Evolutionary conservation across 2,797 vertebrate genomes (phyloP).

Genomic region (Oryzias sinensis): DNA sequence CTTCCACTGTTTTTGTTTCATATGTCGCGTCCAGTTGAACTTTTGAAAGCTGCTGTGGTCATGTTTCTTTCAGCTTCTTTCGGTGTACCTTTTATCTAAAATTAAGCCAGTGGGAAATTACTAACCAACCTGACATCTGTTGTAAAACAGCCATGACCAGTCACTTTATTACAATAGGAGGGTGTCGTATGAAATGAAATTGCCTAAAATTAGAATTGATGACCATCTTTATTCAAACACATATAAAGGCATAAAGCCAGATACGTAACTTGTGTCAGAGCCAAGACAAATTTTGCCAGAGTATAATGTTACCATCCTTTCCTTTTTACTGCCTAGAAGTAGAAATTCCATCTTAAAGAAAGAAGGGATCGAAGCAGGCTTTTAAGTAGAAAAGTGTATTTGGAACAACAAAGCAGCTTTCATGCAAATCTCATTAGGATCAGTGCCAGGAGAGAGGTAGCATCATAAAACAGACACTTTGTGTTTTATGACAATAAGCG

Average conservation of each 20-base stretch:
- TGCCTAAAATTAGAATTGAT: conserved; percentile 72
- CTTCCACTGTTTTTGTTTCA: conserved; percentile 36
- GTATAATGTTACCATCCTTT: conserved; percentile 65
- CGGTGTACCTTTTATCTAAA: conserved; percentile 51
- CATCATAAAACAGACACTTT: conserved; percentile 10
- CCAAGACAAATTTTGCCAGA: conserved; percentile 57
- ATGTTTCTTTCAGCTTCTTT: conserved; percentile 36
- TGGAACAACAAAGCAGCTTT: conserved; percentile 36
- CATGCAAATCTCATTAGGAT: conserved; percentile 52
- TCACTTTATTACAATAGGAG: conserved; percentile 68
- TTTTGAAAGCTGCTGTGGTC: conserved; percentile 32
- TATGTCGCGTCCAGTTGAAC: conserved; percentile 20
- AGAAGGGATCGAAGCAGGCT: conserved; percentile 37
- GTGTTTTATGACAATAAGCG: conserved; percentile 10
- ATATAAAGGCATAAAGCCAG: conserved; percentile 35
- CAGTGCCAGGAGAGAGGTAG: conserved; percentile 33
- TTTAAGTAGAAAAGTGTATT: conserved; percentile 56
- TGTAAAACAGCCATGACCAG: conserved; percentile 45
- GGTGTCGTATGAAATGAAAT: conserved; percentile 64
- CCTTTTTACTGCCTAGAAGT: conserved; percentile 52
- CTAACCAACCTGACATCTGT: conserved; percentile 41
- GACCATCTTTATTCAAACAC: conserved; percentile 48
- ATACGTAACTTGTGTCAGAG: conserved; percentile 28
- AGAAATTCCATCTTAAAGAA: conserved; percentile 58
- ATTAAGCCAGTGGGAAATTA: conserved; percentile 70